These are phyloP conservation scores for Sapayoa aenigma DNA, from an alignment of 2,113 vertebrate genomes.

Conservation along the genomic window DNA sequence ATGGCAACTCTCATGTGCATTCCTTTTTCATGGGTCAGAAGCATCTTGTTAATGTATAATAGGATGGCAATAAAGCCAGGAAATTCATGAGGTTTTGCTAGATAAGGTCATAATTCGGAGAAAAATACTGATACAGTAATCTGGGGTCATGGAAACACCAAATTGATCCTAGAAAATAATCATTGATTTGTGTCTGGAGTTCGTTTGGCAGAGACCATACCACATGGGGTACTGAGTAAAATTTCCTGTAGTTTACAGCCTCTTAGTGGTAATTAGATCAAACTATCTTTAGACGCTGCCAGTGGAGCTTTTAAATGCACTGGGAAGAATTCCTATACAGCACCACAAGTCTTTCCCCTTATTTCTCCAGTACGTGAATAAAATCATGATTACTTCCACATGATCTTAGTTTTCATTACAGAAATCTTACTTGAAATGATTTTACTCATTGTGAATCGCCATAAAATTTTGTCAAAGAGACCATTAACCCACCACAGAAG, in stretches of 20 bases:
- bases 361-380: not conserved
- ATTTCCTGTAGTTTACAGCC: not conserved
- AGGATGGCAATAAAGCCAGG: conserved; percentile 5
- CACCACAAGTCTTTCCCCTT: not conserved
- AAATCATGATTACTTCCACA: not conserved
- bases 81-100: not conserved
- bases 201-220: not conserved
- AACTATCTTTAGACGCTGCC: not conserved
- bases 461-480: not conserved
- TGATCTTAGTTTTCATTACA: not conserved
- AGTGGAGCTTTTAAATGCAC: not conserved
- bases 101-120: not conserved
- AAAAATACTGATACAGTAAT: not conserved
- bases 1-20: not conserved
- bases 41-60: not conserved
- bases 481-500: not conserved
- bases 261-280: not conserved
- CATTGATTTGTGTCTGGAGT: not conserved
- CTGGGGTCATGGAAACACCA: not conserved
- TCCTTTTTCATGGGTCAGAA: not conserved
- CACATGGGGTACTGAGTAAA: not conserved
- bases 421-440: not conserved
- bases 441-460: not conserved
- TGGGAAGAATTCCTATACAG: not conserved
- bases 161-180: not conserved